These are phyloP conservation scores for Tineola bisselliella DNA, from an alignment of 2,888 invertebrate species.

Conservation along the genomic window DNA sequence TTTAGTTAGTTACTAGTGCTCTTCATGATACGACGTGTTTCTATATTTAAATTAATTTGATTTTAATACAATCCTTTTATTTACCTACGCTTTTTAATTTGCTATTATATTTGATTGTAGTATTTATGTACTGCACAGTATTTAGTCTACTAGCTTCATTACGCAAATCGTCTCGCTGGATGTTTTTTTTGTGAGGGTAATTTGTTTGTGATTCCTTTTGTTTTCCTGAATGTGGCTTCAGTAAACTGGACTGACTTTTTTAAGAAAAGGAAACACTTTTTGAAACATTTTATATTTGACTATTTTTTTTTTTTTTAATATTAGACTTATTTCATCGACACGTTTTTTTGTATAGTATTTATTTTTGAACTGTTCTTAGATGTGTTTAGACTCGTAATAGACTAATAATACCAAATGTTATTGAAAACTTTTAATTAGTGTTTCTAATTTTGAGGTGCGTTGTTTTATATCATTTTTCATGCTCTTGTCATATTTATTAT, in stretches of 20 bases:
- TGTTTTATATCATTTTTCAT: background rate
- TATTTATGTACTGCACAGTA: no score
- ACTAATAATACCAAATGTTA: background rate
- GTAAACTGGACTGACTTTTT: slow-evolving; percentile 1
- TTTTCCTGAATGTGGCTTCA: no score
- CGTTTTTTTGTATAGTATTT: background rate
- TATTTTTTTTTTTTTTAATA: background rate
- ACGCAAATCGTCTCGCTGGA: no score
- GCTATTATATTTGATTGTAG: no score
- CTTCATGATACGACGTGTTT: no score
- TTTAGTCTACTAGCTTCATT: no score
- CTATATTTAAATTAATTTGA: no score
- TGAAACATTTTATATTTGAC: background rate
- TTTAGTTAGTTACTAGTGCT: no score
- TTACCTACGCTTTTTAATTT: no score
- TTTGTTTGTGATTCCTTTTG: no score
- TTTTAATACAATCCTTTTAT: no score
- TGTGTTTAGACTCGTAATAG: background rate
- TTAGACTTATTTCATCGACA: background rate
- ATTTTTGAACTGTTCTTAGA: background rate
- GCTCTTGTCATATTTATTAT: background rate
- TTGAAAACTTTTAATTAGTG: background rate
- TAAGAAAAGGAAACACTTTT: background rate
- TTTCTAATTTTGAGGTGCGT: background rate
- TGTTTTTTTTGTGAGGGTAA: no score